A percentile compares a stretch with the other conserved stretches of the same genome.
phyloP scores from a whole-genome alignment of 2,113 vertebrate species.

The Chamaea fasciata region DNA sequence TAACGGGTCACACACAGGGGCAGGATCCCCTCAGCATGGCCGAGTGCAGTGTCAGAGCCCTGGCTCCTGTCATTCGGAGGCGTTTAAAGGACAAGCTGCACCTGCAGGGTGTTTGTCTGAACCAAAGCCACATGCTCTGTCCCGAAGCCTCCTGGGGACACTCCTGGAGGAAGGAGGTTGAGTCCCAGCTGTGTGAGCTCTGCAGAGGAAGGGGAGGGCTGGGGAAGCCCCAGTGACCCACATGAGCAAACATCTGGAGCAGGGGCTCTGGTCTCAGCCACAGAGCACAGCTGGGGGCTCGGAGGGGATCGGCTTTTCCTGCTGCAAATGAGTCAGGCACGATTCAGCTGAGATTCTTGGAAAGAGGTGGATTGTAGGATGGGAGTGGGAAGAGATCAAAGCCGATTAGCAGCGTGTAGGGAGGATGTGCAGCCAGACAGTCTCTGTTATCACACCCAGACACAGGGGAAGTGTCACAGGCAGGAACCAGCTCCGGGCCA shows the following conservation, averaged over 20 bases:
- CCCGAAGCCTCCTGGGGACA: neutral
- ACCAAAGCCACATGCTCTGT: neutral
- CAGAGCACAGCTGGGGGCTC: neutral
- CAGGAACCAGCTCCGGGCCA: neutral
- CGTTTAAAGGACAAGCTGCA: neutral
- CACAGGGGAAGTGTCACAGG: neutral
- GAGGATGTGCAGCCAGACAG: neutral
- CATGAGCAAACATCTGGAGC: conserved; percentile 7
- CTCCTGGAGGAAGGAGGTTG: neutral
- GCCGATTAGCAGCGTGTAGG: neutral
- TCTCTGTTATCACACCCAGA: neutral
- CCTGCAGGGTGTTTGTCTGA: neutral
- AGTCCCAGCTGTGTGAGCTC: neutral
- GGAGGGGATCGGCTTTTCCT: neutral
- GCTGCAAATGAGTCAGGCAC: neutral
- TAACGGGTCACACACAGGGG: rapidly evolving
- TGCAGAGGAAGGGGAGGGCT: neutral
- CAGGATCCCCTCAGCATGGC: rapidly evolving
- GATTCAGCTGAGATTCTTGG: neutral
- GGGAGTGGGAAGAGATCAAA: neutral
- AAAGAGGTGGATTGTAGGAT: neutral
- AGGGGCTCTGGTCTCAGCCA: neutral
- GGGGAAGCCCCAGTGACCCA: conserved; percentile 24
- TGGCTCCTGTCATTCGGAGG: neutral
- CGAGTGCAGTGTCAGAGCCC: neutral